phyloP scores from a whole-genome alignment of 2,797 vertebrate genomes.

The Huso huso region DNA sequence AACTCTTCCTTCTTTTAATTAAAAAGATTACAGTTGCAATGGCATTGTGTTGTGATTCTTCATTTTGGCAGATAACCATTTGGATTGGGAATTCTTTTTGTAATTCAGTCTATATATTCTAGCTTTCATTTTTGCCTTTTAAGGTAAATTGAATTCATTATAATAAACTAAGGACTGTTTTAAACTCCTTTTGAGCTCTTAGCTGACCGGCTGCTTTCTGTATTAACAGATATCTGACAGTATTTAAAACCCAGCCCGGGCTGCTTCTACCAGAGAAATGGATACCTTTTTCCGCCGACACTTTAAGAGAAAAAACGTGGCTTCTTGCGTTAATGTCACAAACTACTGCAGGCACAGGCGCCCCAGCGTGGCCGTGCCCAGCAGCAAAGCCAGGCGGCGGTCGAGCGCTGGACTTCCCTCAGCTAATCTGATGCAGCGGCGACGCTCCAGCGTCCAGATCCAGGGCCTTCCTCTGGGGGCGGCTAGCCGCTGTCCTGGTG shows the following conservation, averaged over 20 bases:
- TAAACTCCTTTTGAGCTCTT: neutral
- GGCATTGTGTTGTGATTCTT: slow-evolving; percentile 5
- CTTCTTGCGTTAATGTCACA: neutral
- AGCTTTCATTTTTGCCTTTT: slow-evolving; percentile 5
- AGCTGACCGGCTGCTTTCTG: slow-evolving; percentile 47
- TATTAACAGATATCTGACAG: slow-evolving; percentile 51
- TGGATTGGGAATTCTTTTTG: neutral
- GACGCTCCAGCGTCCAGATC: slow-evolving; percentile 56
- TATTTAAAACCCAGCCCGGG: slow-evolving; percentile 9
- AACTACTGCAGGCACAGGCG: slow-evolving; percentile 30
- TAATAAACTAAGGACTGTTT: neutral
- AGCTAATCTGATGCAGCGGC: slow-evolving; percentile 45
- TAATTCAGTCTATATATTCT: slow-evolving; percentile 7
- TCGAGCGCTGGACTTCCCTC: slow-evolving; percentile 75
- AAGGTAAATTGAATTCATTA: slow-evolving; percentile 25
- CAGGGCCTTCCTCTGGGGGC: slow-evolving; percentile 43
- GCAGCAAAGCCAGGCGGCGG: slow-evolving; percentile 72
- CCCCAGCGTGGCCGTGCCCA: slow-evolving; percentile 47
- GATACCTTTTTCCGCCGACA: slow-evolving; percentile 77
- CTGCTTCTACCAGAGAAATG: slow-evolving; percentile 45
- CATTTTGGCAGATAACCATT: neutral
- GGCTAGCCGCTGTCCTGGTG: neutral
- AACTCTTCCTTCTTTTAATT: neutral
- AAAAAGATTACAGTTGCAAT: neutral
- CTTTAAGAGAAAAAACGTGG: slow-evolving; percentile 55